Percentiles rank a stretch among this genome's conserved stretches.
phyloP scores from a whole-genome alignment of 1,140 invertebrate genomes.

The Gonioctena quinquepunctata region DNA sequence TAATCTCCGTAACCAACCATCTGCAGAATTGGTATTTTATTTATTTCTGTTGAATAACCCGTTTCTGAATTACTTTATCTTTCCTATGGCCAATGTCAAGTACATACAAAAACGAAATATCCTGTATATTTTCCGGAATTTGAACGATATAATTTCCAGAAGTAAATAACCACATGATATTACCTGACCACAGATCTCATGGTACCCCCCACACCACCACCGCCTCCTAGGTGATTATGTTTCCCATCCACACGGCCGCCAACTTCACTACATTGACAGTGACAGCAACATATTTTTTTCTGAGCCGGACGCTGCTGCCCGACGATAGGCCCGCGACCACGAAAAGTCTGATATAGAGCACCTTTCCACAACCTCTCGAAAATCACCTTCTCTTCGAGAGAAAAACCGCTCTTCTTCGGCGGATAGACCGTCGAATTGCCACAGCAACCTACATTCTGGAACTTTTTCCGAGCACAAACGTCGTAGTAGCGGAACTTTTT shows the following conservation, averaged over 20 bases:
- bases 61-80: too few species aligned
- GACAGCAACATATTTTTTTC: slow-evolving; percentile 54
- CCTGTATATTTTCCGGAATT: too few species aligned
- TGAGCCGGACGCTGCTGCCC: slow-evolving; percentile 37
- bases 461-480: slow-evolving; percentile 6
- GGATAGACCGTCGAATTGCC: slow-evolving; percentile 6
- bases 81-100: too few species aligned
- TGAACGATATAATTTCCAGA: too few species aligned
- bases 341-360: slow-evolving; percentile 58
- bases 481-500: background rate
- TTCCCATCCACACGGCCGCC: background rate
- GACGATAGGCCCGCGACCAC: slow-evolving; percentile 48
- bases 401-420: slow-evolving; percentile 42
- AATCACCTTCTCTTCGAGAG: slow-evolving; percentile 61
- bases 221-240: too few species aligned
- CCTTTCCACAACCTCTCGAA: slow-evolving; percentile 68
- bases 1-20: too few species aligned
- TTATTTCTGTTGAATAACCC: too few species aligned
- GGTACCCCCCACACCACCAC: slow-evolving; percentile 54
- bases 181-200: slow-evolving; percentile 68
- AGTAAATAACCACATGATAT: too few species aligned
- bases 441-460: background rate
- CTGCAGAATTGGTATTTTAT: too few species aligned
- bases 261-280: slow-evolving; percentile 47
- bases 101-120: too few species aligned